A percentile compares a stretch with the other conserved stretches of the same genome.
phyloP scores from a whole-genome alignment of 2,797 vertebrate genomes.

The Bovichtus diacanthus region DNA sequence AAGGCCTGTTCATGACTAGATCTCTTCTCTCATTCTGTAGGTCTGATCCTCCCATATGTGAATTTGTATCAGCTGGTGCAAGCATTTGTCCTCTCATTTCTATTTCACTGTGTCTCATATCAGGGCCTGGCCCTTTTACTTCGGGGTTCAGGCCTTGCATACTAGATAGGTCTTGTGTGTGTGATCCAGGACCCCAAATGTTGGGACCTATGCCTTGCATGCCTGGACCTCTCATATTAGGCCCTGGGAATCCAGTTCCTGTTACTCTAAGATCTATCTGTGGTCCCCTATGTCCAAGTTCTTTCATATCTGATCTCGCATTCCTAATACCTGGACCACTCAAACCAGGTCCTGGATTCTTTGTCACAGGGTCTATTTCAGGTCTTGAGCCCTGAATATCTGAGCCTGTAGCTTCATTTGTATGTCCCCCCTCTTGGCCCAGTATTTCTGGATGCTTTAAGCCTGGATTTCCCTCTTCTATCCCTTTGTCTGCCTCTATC shows the following conservation, averaged over 20 bases:
- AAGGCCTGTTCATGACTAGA: slow-evolving; percentile 7
- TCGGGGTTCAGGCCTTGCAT: slow-evolving; percentile 30
- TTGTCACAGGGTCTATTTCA: slow-evolving; percentile 3
- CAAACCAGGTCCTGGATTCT: background rate
- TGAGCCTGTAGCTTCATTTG: background rate
- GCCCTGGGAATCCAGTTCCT: slow-evolving; percentile 21
- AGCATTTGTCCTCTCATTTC: slow-evolving; percentile 25
- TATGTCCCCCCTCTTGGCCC: slow-evolving; percentile 13
- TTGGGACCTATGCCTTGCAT: slow-evolving; percentile 22
- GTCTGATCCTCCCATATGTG: slow-evolving; percentile 11
- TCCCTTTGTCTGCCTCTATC: slow-evolving; percentile 15
- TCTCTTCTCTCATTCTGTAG: slow-evolving; percentile 24
- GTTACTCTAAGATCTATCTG: slow-evolving; percentile 19
- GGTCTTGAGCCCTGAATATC: slow-evolving; percentile 14
- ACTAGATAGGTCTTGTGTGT: slow-evolving; percentile 23
- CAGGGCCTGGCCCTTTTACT: background rate
- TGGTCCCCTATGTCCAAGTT: slow-evolving; percentile 4
- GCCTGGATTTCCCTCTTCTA: background rate
- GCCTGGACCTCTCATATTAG: slow-evolving; percentile 8
- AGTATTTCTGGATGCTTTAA: slow-evolving; percentile 13
- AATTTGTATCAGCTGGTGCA: slow-evolving; percentile 18
- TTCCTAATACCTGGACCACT: slow-evolving; percentile 16
- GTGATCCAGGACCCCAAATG: slow-evolving; percentile 24
- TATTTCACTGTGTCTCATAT: background rate
- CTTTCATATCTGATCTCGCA: slow-evolving; percentile 31